These are phyloP conservation scores for Clavelina lepadiformis DNA, from an alignment of 23 tunicate genomes.

Conservation along the genomic window DNA sequence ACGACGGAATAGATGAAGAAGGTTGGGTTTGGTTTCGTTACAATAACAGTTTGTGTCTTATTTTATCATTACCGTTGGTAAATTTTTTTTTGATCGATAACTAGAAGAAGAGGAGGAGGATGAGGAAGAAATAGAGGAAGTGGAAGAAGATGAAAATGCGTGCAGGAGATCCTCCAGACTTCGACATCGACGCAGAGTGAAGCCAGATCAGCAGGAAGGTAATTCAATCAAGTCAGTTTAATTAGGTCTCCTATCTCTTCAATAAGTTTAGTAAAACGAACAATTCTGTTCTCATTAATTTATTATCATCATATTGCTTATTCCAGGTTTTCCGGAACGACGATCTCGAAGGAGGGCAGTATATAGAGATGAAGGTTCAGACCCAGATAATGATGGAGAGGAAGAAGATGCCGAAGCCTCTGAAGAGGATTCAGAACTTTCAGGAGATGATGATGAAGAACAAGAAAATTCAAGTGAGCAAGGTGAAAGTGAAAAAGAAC, in stretches of 20 bases:
- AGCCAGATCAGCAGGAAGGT: too few species aligned
- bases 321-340: constrained; percentile 1
- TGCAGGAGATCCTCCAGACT: constrained; percentile 11
- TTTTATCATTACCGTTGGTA: not conserved
- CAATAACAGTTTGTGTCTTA: not conserved
- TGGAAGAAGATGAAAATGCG: constrained; percentile 22
- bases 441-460: constrained; percentile 3
- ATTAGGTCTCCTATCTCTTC: too few species aligned
- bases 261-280: too few species aligned
- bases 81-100: not conserved
- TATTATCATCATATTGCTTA: too few species aligned
- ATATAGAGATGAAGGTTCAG: constrained; percentile 15
- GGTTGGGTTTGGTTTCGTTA: not conserved
- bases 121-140: constrained; percentile 36
- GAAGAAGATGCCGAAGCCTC: constrained; percentile 13
- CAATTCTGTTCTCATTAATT: too few species aligned
- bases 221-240: too few species aligned
- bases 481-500: constrained; percentile 7
- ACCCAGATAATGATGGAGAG: constrained; percentile 32
- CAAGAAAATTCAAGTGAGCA: constrained; percentile 10
- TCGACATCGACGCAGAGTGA: too few species aligned
- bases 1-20: constrained; percentile 19
- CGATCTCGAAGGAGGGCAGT: constrained; percentile 6
- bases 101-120: constrained; percentile 18
- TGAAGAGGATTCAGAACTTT: constrained; percentile 7